Conservation (phyloP, 2,113 vertebrate genomes). For the Oplegnathus fasciatus region DNA sequence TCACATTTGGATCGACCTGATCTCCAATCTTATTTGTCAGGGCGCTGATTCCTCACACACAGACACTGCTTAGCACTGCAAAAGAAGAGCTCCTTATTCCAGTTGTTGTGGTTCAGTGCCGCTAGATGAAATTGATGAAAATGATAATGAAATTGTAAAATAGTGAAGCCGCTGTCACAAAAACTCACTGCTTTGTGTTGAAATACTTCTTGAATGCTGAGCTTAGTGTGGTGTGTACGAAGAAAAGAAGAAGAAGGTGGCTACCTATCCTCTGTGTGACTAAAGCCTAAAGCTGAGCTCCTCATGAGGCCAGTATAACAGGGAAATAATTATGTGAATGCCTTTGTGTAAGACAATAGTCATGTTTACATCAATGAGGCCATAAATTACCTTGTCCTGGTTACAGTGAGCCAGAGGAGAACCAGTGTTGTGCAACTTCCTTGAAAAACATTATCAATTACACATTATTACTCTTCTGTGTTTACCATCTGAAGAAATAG, state of each 20-base stretch:
- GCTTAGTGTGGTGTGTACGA: neutral
- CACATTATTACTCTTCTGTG: neutral
- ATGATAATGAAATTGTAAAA: neutral
- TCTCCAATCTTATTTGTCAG: neutral
- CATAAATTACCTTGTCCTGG: neutral
- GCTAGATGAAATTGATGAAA: neutral
- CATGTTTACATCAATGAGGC: neutral
- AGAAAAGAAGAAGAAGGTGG: neutral
- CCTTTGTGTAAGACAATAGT: neutral
- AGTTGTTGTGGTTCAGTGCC: too few species aligned
- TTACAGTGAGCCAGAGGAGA: neutral
- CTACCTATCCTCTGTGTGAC: neutral
- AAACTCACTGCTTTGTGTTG: neutral
- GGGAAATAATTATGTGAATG: neutral
- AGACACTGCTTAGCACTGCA: too few species aligned
- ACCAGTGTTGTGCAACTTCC: neutral
- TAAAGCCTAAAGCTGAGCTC: neutral
- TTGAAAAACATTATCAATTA: neutral
- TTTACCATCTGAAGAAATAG: neutral
- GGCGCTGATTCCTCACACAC: neutral
- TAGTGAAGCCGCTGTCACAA: neutral
- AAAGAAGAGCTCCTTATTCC: too few species aligned
- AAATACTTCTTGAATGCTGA: neutral
- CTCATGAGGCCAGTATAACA: neutral
- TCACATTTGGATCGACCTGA: neutral